Conservation (phyloP, 2,797 vertebrate genomes). For the Pantherophis vulpinus region DNA sequence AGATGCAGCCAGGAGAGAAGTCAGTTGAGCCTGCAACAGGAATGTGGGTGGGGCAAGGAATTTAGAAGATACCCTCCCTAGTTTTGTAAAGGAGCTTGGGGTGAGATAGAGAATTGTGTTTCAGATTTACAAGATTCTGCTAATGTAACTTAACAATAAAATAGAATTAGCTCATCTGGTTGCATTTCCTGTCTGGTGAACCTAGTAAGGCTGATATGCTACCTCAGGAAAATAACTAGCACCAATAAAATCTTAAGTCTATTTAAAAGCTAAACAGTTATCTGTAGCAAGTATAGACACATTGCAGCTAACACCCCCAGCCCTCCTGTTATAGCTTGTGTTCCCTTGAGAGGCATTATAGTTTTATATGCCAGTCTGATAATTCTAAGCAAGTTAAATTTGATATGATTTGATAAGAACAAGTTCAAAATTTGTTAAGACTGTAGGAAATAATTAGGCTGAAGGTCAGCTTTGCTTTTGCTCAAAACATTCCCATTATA, state of each 20-base stretch:
- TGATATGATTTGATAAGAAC: not conserved
- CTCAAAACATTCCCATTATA: conserved; percentile 10
- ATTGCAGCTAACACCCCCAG: not conserved
- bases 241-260: not conserved
- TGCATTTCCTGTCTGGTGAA: not conserved
- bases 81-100: not conserved
- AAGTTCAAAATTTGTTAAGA: not conserved
- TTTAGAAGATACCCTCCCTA: not conserved
- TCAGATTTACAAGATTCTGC: not conserved
- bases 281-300: not conserved
- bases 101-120: not conserved
- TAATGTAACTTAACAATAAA: not conserved
- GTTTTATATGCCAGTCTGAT: not conserved
- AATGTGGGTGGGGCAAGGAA: not conserved
- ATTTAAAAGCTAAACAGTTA: not conserved
- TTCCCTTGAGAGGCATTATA: not conserved
- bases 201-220: not conserved
- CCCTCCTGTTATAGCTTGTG: not conserved
- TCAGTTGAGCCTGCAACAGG: not conserved
- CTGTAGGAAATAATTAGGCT: conserved; percentile 33
- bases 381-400: not conserved
- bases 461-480: conserved; percentile 29
- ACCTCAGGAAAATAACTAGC: not conserved
- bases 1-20: not conserved
- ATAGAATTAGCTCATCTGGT: not conserved